Percentiles rank a stretch among this genome's conserved stretches.
Evolutionary conservation across 2,888 invertebrate genomes (phyloP).

Genomic region (Zygogramma bicolorata): DNA sequence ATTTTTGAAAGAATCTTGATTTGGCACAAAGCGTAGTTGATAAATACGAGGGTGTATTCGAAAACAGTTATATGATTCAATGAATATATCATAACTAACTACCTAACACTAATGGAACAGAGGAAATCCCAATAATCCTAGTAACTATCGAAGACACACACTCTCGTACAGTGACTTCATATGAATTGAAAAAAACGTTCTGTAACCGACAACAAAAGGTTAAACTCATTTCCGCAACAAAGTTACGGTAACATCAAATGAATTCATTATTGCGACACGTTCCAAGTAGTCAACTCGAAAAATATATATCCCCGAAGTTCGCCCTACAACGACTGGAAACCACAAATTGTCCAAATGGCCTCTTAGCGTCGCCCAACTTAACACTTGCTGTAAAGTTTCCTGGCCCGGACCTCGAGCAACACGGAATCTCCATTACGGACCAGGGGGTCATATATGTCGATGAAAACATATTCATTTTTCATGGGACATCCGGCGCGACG

Average conservation of each 20-base stretch:
- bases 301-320: neutral
- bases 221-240: neutral
- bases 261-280: neutral
- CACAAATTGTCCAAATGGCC: constrained; percentile 27
- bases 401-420: neutral
- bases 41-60: too few relatives aligned
- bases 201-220: neutral
- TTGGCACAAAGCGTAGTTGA: too few relatives aligned
- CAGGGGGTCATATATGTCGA: neutral
- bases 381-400: neutral
- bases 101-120: too few relatives aligned
- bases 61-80: too few relatives aligned
- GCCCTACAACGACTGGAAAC: constrained; percentile 1
- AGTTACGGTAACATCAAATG: neutral
- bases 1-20: too few relatives aligned
- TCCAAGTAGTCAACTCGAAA: neutral
- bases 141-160: too few relatives aligned
- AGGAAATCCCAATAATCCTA: too few relatives aligned
- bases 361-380: constrained; percentile 20
- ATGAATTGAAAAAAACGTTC: neutral
- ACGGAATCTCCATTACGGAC: neutral
- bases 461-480: neutral
- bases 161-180: too few relatives aligned
- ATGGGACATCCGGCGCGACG: neutral
- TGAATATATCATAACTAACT: too few relatives aligned